These are phyloP conservation scores for Cephus pygmeus DNA, from an alignment of 2,888 invertebrate genomes.

Conservation along the genomic window DNA sequence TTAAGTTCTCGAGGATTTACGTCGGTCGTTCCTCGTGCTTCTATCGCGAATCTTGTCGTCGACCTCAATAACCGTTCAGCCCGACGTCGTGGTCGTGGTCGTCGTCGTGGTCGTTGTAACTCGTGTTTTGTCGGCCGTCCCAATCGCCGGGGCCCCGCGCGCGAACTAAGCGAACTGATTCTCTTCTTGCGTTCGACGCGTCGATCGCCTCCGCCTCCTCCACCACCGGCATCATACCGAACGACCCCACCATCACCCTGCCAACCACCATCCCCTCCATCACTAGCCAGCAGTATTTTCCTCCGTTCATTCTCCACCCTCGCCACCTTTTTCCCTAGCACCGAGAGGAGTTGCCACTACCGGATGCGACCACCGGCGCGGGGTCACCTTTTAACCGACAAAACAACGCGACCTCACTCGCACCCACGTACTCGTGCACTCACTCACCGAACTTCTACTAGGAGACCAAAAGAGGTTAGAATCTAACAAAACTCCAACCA, in stretches of 20 bases:
- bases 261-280: background rate
- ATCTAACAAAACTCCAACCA: background rate
- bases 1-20: conserved; percentile 6
- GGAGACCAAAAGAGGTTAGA: background rate
- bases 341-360: background rate
- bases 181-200: conserved; percentile 38
- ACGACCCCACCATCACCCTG: background rate
- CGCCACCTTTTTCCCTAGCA: conserved; percentile 18
- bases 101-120: conserved; percentile 26
- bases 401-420: background rate
- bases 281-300: conserved; percentile 9
- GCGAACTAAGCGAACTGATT: conserved; percentile 64
- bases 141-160: conserved; percentile 65
- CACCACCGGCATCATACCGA: background rate
- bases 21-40: conserved; percentile 30
- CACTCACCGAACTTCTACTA: background rate
- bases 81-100: conserved; percentile 23
- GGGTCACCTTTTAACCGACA: background rate
- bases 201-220: conserved; percentile 26
- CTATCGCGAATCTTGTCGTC: conserved; percentile 25
- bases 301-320: conserved; percentile 28
- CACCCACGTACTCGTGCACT: background rate
- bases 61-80: conserved; percentile 6
- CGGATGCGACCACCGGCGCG: background rate
- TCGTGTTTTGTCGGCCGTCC: conserved; percentile 52